A percentile compares a stretch with the other conserved stretches of the same genome.
Evolutionary conservation across 2,888 invertebrate genomes (phyloP).

Genomic region (Hirtodrosophila histrioides): DNA sequence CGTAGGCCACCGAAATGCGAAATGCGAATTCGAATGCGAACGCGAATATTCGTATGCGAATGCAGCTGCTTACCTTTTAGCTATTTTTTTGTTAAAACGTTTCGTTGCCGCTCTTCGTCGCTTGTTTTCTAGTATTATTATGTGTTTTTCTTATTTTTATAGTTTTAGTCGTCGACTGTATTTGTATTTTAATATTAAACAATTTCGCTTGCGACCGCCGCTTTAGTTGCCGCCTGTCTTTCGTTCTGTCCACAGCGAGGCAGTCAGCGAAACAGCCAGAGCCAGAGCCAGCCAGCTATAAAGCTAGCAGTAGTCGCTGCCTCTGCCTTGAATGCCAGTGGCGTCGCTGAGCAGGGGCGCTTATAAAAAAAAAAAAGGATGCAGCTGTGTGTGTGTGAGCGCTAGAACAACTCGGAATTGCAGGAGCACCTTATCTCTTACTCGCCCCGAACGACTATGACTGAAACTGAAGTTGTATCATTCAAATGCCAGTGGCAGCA

Average conservation of each 20-base stretch:
- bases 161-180: constrained; percentile 39
- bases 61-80: constrained; percentile 58
- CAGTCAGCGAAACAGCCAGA: constrained; percentile 63
- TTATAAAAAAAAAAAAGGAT: constrained; percentile 35
- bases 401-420: constrained; percentile 34
- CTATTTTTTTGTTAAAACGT: constrained; percentile 31
- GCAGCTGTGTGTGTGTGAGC: constrained; percentile 21
- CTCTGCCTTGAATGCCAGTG: constrained; percentile 44
- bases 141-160: constrained; percentile 48
- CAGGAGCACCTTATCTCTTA: constrained; percentile 38
- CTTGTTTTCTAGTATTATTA: constrained; percentile 34
- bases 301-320: constrained; percentile 59
- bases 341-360: constrained; percentile 44
- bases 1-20: constrained; percentile 32
- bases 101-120: constrained; percentile 26
- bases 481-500: constrained; percentile 16
- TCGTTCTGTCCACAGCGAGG: constrained; percentile 74
- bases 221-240: constrained; percentile 76
- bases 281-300: constrained; percentile 59
- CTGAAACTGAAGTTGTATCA: constrained; percentile 47
- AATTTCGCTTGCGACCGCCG: constrained; percentile 60
- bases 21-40: no score
- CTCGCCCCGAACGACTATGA: constrained; percentile 43
- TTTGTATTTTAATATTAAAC: constrained; percentile 60
- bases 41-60: constrained; percentile 19